phyloP scores from a whole-genome alignment of 1,140 invertebrate genomes.

The Acyrthosiphon pisum region DNA sequence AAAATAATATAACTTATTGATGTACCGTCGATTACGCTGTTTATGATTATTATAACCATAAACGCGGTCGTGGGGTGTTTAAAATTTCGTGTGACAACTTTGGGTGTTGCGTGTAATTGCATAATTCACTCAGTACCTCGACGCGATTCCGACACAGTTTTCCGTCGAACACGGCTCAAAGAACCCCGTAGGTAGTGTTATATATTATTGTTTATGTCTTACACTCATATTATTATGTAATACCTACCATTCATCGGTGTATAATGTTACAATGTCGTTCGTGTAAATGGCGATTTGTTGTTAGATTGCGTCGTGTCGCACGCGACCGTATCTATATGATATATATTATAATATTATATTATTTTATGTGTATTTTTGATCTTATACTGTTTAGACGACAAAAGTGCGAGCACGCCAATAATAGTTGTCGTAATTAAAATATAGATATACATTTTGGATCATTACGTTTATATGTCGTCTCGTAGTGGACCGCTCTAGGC shows the following conservation, averaged over 20 bases:
- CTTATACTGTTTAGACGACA: neutral
- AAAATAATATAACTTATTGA: neutral
- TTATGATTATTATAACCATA: neutral
- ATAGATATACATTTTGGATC: neutral
- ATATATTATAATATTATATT: neutral
- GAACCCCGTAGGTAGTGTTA: neutral
- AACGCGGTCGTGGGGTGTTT: neutral
- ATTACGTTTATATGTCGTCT: neutral
- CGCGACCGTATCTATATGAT: neutral
- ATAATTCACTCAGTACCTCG: neutral
- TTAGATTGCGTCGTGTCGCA: neutral
- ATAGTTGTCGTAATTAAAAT: neutral
- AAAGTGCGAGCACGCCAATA: neutral
- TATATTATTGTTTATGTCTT: neutral
- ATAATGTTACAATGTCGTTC: neutral
- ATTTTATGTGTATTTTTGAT: neutral
- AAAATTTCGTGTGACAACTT: neutral
- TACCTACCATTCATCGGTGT: neutral
- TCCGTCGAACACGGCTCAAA: neutral
- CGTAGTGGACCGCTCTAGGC: neutral
- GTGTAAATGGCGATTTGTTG: neutral
- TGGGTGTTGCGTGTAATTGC: neutral
- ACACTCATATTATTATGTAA: neutral
- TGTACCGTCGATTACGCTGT: neutral
- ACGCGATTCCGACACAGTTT: neutral